Conservation (phyloP, 2,113 vertebrate genomes). For the Puntigrus tetrazona region DNA sequence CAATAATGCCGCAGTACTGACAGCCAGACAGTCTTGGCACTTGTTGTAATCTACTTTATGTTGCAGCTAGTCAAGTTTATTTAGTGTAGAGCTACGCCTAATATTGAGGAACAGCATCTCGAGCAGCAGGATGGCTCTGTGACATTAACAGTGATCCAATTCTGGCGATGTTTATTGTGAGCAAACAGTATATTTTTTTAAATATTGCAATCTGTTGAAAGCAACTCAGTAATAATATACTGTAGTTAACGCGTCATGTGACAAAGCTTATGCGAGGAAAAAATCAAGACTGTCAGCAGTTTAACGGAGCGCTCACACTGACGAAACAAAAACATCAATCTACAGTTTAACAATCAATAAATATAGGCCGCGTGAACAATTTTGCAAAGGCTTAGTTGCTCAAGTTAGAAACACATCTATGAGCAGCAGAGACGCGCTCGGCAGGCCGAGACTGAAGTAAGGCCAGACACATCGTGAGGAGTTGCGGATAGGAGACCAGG, state of each 20-base stretch:
- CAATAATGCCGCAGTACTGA: background rate
- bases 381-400: background rate
- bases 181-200: background rate
- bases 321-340: slow-evolving; percentile 25
- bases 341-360: slow-evolving; percentile 1
- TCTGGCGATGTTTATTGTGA: slow-evolving; percentile 1
- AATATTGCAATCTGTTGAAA: slow-evolving; percentile 27
- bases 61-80: background rate
- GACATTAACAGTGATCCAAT: background rate
- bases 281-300: slow-evolving; percentile 8
- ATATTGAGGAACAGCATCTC: slow-evolving; percentile 12
- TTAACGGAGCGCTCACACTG: background rate
- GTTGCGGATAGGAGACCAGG: too few relatives aligned
- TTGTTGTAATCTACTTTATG: background rate
- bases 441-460: slow-evolving; percentile 12
- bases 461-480: too few relatives aligned
- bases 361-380: background rate
- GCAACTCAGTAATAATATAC: slow-evolving; percentile 11
- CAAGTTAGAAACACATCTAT: slow-evolving; percentile 29
- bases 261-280: background rate
- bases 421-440: background rate
- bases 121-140: slow-evolving; percentile 3
- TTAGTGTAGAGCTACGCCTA: background rate
- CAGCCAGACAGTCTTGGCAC: background rate
- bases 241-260: background rate